These are phyloP conservation scores for Brachypteracias leptosomus DNA, from an alignment of 2,113 vertebrate genomes.

Conservation along the genomic window DNA sequence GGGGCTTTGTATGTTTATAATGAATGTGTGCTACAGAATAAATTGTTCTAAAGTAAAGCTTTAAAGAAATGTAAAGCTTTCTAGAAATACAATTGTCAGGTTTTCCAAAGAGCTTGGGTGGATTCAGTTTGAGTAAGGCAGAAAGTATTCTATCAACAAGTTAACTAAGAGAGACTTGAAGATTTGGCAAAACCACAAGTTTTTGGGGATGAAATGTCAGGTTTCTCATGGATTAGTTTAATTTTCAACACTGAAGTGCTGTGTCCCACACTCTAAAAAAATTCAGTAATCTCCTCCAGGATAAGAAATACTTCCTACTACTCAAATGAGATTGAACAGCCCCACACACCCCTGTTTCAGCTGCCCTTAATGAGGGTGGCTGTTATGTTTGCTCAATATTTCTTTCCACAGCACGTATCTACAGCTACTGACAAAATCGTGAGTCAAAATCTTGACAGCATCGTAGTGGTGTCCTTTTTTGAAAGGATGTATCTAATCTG, in stretches of 20 bases:
- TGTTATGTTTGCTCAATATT: rapidly evolving
- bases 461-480: not conserved
- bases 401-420: not conserved
- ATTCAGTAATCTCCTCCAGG: rapidly evolving
- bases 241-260: not conserved
- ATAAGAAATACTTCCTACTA: not conserved
- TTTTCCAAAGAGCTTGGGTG: not conserved
- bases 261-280: not conserved
- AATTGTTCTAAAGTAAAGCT: not conserved
- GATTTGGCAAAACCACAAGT: not conserved
- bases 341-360: rapidly evolving
- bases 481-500: not conserved
- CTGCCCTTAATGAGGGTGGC: not conserved
- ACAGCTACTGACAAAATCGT: not conserved
- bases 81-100: not conserved
- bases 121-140: not conserved
- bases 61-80: not conserved
- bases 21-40: not conserved
- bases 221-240: not conserved
- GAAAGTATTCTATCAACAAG: not conserved
- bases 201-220: not conserved
- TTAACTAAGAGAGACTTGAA: not conserved
- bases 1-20: not conserved
- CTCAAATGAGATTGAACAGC: not conserved
- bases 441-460: not conserved